Evolutionary conservation across 1,140 invertebrate species (phyloP), one percentile per base, ranked within the genome.

Genomic region (Campoletis sonorensis): DNA sequence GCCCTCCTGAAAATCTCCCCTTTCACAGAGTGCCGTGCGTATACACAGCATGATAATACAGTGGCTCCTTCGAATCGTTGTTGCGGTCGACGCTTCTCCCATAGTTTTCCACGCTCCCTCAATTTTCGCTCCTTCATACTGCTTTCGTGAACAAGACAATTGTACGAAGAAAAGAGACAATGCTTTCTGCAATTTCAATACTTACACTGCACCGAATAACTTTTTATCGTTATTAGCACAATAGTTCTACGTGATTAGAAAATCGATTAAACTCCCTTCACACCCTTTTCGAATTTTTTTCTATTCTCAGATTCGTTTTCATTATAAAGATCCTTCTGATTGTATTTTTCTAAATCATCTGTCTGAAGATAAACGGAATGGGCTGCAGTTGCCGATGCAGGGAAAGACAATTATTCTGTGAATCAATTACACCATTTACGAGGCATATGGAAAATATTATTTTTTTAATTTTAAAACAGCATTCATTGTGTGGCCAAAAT

Each of bases 41-140:
- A 45, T 45, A 64, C 16, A 61, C 73, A 54, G 76, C 76, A 78
- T 67, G 76, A 78, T 67, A 78, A 78, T 54, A 67, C 76, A 54
- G 51, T 54, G 37, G 33, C 30, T 13, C 27, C 51, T 77, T 64
- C 73, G 18, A 64, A 78, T 67, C 58, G 58, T 78, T 64, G 76
- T 78, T 78, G 61, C 76, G 76, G 76, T 61, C 67, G 54, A 67
- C 54, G 15, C n/a, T 78, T 78, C 37, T 45, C 67, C 4, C 23
- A 18, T 45, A 26, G 37, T 78, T 78, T 78, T 64, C 58, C 33
- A 64, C 21, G 58, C 33, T 78, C 33, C 16, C 33, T 67, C 0
- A 64, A 78, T 67, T 64, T 67, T 45, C 30, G 58, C 76, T 33
- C n/a, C 54, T 61, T 61, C n/a, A n/a, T 45, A 45, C 37, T 27